Evolutionary conservation across 2,888 invertebrate species (phyloP), one percentile per base, ranked within the genome.

Genomic region (Chydorus sphaericus): DNA sequence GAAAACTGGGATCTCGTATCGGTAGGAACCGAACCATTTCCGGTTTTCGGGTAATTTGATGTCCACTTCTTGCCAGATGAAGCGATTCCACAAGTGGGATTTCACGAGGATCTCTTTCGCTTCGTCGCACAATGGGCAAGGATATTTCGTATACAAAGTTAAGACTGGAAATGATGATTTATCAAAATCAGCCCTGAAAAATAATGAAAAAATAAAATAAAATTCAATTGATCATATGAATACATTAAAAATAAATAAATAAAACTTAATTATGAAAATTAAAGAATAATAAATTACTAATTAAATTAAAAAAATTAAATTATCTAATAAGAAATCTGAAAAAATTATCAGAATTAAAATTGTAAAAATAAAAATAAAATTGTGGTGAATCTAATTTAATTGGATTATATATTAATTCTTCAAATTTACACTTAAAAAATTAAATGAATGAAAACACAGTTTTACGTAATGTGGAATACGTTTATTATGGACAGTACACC

Each of bases 1-100:
- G 62, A 92, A 70, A 8, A 92, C 91, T 39, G 92, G 91, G 66
- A 92, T 91, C 66, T 92, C 89, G 66, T 82, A 77, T 60, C 81
- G 77, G 66, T 88, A 92, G 48, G 85, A 72, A 58, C 81, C 74
- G 58, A 81, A 72, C 77, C 81, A 88, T 54, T 77, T 73, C 33
- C 83, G 66, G 69, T 90, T 88, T 64, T 80, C 82, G 66, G 78
- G 78, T 14, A 75, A 73, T 16, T 80, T 80, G 51, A 92, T 91
- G 69, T 87, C 81, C 52, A 91, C 78, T 69, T 82, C 81, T 67
- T 83, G 71, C 60, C 90, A 75, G 33, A 73, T 67, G 65, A 85
- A 77, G 65, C 78, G 76, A 57, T 77, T 70, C 62, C 71, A 69
- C 64, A 80, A 81, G 8, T 66, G 67, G 50, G 60, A 57, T 23